phyloP scores from a whole-genome alignment of 2,797 vertebrate genomes.

The Poecile montanus region DNA sequence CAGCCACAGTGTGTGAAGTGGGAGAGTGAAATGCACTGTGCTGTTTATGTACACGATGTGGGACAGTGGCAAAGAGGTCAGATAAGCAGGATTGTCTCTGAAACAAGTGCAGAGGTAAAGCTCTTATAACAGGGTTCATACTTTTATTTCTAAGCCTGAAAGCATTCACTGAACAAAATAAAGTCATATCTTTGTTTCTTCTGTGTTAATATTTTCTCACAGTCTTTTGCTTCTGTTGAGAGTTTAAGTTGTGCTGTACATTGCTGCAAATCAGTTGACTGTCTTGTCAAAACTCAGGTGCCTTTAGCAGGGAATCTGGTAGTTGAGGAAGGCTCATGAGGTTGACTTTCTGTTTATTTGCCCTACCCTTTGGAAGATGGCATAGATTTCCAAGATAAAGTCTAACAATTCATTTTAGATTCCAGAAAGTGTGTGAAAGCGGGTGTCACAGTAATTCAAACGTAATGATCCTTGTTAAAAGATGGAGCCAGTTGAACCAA shows the following conservation, averaged over 20 bases:
- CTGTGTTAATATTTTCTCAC: background rate
- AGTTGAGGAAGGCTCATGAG: background rate
- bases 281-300: background rate
- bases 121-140: background rate
- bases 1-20: slow-evolving; percentile 76
- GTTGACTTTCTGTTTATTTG: background rate
- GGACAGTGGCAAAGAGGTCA: slow-evolving; percentile 86
- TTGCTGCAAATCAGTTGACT: background rate
- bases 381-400: background rate
- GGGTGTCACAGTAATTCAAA: background rate
- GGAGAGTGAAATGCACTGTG: slow-evolving; percentile 84
- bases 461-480: background rate
- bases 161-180: background rate
- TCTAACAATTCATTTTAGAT: background rate
- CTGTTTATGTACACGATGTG: slow-evolving; percentile 77
- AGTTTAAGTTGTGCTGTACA: background rate
- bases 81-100: slow-evolving; percentile 76
- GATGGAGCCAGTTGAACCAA: background rate
- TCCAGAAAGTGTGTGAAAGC: background rate
- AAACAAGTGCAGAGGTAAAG: slow-evolving; percentile 83
- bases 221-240: background rate
- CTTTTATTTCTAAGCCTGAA: background rate
- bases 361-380: background rate
- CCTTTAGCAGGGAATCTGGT: background rate
- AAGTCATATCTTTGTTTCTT: background rate